A percentile compares a stretch with the other conserved stretches of the same genome.
Evolutionary conservation across 2,888 invertebrate species (phyloP).

Genomic region (Cybosia mesomella): DNA sequence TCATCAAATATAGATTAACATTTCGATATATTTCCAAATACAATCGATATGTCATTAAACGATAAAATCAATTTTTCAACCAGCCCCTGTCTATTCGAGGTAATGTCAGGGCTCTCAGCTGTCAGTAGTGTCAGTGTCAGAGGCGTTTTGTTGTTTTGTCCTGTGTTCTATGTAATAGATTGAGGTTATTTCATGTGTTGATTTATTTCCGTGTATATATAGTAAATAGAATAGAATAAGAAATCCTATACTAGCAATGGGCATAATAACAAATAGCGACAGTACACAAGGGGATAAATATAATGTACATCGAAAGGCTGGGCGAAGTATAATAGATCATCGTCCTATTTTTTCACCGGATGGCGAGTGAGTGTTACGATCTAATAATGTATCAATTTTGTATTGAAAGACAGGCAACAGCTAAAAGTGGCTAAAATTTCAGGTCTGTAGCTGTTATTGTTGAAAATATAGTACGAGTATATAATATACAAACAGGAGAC

Average conservation of each 20-base stretch:
- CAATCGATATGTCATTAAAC: too few relatives aligned
- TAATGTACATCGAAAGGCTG: constrained; percentile 77
- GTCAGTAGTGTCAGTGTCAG: too few relatives aligned
- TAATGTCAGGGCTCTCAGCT: too few relatives aligned
- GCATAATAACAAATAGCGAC: constrained; percentile 57
- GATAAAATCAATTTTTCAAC: too few relatives aligned
- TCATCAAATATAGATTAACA: too few relatives aligned
- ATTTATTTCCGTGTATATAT: constrained; percentile 31
- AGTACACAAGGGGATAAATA: constrained; percentile 59
- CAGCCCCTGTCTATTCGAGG: too few relatives aligned
- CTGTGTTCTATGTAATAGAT: too few relatives aligned
- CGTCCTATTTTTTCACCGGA: constrained; percentile 81
- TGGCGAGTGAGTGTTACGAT: constrained; percentile 74
- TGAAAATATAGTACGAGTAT: constrained; percentile 78
- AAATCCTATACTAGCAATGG: constrained; percentile 62
- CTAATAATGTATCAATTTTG: background rate
- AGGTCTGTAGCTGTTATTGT: constrained; percentile 80
- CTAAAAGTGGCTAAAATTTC: constrained; percentile 41
- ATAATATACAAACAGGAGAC: constrained; percentile 79
- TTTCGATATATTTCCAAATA: too few relatives aligned
- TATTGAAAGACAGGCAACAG: background rate
- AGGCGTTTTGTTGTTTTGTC: too few relatives aligned
- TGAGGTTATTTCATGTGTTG: constrained; percentile 71
- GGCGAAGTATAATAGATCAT: constrained; percentile 80
- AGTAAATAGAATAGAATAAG: background rate